These are phyloP conservation scores for Argya squamiceps DNA, from an alignment of 2,797 vertebrate genomes.

Conservation along the genomic window DNA sequence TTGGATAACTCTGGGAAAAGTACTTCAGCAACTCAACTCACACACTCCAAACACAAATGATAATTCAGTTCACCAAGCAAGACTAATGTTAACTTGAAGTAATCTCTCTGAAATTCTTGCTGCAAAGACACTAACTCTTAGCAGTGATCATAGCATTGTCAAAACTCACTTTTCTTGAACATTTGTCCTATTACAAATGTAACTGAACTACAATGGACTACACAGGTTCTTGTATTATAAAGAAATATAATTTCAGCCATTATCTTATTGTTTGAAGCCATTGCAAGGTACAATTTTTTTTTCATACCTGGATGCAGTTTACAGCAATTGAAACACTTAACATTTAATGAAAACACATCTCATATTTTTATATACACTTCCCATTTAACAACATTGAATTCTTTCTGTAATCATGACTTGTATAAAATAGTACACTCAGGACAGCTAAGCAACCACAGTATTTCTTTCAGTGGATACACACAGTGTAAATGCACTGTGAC, in stretches of 20 bases:
- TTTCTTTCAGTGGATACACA: neutral
- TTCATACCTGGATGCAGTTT: neutral
- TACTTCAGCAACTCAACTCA: neutral
- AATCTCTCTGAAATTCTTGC: neutral
- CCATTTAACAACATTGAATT: neutral
- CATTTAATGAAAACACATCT: neutral
- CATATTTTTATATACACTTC: neutral
- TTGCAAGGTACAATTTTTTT: neutral
- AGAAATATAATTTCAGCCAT: neutral
- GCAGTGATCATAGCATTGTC: neutral
- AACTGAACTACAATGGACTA: neutral
- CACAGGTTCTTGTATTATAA: neutral
- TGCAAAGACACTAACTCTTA: neutral
- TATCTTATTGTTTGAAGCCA: neutral
- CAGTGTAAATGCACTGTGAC: neutral
- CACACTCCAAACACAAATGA: neutral
- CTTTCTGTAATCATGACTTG: neutral
- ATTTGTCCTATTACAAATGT: neutral
- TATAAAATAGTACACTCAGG: neutral
- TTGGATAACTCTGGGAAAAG: neutral
- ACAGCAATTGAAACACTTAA: neutral
- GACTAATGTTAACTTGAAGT: neutral
- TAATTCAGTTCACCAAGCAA: neutral
- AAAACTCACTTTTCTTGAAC: neutral
- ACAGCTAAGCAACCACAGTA: neutral